Evolutionary conservation across 2,888 invertebrate species (phyloP).

Genomic region (Chorisops tibialis): DNA sequence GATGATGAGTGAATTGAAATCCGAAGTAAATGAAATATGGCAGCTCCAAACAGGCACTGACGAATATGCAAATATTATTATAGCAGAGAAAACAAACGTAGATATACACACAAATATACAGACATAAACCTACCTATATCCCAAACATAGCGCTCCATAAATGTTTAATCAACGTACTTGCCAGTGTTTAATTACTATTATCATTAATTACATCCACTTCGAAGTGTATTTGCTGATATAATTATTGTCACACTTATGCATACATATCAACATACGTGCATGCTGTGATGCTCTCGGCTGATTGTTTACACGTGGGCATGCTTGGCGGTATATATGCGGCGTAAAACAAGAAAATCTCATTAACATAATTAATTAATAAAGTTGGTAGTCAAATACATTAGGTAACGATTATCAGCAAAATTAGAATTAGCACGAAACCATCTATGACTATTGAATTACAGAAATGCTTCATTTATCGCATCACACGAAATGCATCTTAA

Average conservation of each 20-base stretch:
- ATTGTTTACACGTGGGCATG: conserved; percentile 21
- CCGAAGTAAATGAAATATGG: conserved; percentile 29
- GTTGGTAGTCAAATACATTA: conserved; percentile 37
- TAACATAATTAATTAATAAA: conserved; percentile 40
- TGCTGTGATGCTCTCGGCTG: conserved; percentile 7
- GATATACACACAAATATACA: conserved; percentile 22
- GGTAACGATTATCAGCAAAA: conserved; percentile 30
- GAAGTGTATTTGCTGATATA: conserved; percentile 38
- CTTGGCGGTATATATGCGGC: conserved; percentile 23
- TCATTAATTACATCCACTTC: conserved; percentile 37
- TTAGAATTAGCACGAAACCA: conserved; percentile 16
- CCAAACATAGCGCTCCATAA: conserved; percentile 31
- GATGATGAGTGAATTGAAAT: conserved; percentile 22
- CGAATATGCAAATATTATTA: conserved; percentile 29
- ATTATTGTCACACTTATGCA: conserved; percentile 38
- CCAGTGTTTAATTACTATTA: conserved; percentile 40
- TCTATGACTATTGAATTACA: no score
- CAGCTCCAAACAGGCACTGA: conserved; percentile 25
- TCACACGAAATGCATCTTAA: no score
- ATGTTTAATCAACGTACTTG: conserved; percentile 40
- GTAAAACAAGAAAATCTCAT: conserved; percentile 38
- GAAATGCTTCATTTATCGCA: no score
- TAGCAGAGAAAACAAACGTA: conserved; percentile 19
- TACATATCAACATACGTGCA: background rate
- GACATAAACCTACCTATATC: conserved; percentile 10